Conservation (phyloP, 2,797 vertebrate species). For the Artibeus jamaicensis region DNA sequence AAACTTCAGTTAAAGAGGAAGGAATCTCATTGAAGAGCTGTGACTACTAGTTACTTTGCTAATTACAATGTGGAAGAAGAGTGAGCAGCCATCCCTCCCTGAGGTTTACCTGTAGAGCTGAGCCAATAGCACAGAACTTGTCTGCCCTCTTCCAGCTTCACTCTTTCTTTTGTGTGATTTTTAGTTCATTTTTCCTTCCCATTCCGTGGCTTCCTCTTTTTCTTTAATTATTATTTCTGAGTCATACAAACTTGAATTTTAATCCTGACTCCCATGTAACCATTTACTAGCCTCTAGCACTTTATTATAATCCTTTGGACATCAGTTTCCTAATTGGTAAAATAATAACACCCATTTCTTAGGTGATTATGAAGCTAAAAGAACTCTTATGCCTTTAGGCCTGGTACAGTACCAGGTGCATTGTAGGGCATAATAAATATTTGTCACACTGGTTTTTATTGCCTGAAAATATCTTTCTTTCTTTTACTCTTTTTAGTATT, state of each 20-base stretch:
- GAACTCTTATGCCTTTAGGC: background rate
- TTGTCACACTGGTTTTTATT: background rate
- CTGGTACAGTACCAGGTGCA: background rate
- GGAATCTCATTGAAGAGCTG: background rate
- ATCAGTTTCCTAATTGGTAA: background rate
- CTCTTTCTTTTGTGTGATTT: background rate
- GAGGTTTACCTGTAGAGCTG: background rate
- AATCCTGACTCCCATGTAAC: background rate
- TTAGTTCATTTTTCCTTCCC: background rate
- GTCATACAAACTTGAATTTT: background rate
- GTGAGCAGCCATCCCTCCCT: background rate
- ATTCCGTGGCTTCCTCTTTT: background rate
- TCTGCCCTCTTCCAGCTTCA: background rate
- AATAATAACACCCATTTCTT: background rate
- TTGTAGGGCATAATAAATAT: background rate
- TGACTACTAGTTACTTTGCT: background rate
- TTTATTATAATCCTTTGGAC: background rate
- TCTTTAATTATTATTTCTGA: slow-evolving; percentile 1
- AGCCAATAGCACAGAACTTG: background rate
- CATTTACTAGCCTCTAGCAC: background rate
- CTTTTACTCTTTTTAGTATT: background rate
- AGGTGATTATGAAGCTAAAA: background rate
- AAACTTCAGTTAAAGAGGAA: background rate
- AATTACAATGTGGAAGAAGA: background rate
- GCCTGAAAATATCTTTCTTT: background rate